Evolutionary conservation across 2,888 invertebrate genomes (phyloP).

Genomic region (Chrysopilus asiliformis): DNA sequence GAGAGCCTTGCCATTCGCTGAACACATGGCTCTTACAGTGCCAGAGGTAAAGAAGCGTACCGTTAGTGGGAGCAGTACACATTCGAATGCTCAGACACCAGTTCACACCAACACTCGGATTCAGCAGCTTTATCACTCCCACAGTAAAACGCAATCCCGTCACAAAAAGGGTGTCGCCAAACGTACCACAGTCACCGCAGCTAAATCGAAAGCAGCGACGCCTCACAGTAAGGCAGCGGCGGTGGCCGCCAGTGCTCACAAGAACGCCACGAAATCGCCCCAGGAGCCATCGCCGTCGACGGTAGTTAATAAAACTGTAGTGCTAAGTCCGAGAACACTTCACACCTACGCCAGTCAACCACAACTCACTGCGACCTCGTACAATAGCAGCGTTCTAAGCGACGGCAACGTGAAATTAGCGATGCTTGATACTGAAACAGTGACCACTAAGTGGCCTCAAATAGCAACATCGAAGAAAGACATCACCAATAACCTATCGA

Average conservation of each 20-base stretch:
- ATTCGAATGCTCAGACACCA: conserved; percentile 7
- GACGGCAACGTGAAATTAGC: too few relatives aligned
- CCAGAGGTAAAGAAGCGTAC: conserved; percentile 8
- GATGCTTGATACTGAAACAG: too few relatives aligned
- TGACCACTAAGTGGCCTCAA: conserved; percentile 12
- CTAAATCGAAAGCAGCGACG: background rate
- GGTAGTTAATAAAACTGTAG: conserved; percentile 5
- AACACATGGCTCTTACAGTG: conserved; percentile 1
- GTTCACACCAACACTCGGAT: conserved; percentile 19
- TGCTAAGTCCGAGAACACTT: conserved; percentile 9
- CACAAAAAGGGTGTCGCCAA: conserved; percentile 12
- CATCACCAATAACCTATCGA: conserved; percentile 25
- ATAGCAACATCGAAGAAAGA: conserved; percentile 22
- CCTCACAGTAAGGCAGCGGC: conserved; percentile 1
- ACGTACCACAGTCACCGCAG: background rate
- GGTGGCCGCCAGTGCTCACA: conserved; percentile 6
- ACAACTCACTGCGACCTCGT: too few relatives aligned
- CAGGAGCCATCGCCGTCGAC: conserved; percentile 13
- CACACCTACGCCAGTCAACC: conserved; percentile 15
- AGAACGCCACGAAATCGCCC: conserved; percentile 17
- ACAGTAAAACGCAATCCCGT: conserved; percentile 19
- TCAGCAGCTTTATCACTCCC: conserved; percentile 22
- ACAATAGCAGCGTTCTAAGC: too few relatives aligned
- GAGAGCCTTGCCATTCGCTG: conserved; percentile 5
- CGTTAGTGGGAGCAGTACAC: conserved; percentile 4